A percentile compares a stretch with the other conserved stretches of the same genome.
These are phyloP conservation scores for Chromis chromis DNA, from an alignment of 2,797 vertebrate genomes.

Conservation along the genomic window DNA sequence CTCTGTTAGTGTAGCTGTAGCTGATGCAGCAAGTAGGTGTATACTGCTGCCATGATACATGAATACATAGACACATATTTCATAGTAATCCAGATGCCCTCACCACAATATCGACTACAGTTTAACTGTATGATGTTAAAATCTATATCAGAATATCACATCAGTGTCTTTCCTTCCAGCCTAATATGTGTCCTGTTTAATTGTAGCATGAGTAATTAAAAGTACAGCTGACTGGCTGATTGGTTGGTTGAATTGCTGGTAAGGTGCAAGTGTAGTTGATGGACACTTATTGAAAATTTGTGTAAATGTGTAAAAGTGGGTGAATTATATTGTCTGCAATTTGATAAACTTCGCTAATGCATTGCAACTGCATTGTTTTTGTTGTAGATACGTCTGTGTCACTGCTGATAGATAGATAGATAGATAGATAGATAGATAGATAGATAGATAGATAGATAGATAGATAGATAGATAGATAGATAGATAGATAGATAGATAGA, in stretches of 20 bases:
- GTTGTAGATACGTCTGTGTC: too few species aligned
- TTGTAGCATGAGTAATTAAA: neutral
- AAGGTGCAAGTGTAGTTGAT: neutral
- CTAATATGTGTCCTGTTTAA: neutral
- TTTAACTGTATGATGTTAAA: neutral
- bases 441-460: neutral
- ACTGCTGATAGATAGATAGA: slow-evolving; percentile 7
- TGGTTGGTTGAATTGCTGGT: neutral
- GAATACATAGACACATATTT: neutral
- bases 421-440: slow-evolving; percentile 2
- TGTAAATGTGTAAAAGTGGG: too few species aligned
- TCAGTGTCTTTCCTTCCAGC: neutral
- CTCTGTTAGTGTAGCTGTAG: neutral
- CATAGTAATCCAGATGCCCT: neutral
- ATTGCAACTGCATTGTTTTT: too few species aligned
- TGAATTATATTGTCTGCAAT: neutral
- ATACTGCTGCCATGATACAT: neutral
- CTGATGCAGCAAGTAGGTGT: slow-evolving; percentile 10
- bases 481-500: slow-evolving; percentile 1
- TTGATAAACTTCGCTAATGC: too few species aligned
- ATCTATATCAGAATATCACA: neutral
- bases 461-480: neutral
- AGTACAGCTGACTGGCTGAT: neutral
- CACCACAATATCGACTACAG: neutral
- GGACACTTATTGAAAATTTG: neutral